These are phyloP conservation scores for Coptotermes formosanus DNA, from an alignment of 1,140 invertebrate genomes.

Conservation along the genomic window DNA sequence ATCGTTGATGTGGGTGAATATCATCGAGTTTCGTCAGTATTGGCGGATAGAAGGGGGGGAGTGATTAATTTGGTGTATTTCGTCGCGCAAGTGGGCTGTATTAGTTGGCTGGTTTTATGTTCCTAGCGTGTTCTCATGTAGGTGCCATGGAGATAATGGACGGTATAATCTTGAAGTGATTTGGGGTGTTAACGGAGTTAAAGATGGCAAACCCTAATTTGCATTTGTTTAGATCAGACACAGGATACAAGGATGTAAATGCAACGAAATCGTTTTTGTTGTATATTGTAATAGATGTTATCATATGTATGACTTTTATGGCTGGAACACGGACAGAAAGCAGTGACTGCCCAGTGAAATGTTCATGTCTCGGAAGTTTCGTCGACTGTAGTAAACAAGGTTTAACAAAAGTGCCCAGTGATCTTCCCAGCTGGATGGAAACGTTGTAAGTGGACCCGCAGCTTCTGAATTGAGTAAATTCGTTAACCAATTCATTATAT, in stretches of 20 bases:
- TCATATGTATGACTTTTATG: not conserved
- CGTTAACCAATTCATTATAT: not conserved
- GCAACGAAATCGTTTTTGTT: not conserved
- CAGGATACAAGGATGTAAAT: not conserved
- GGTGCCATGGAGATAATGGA: not conserved
- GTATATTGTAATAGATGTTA: not conserved
- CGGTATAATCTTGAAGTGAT: not conserved
- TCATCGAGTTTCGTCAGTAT: not conserved
- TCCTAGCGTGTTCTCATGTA: not conserved
- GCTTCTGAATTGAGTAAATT: too few species aligned
- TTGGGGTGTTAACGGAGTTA: not conserved
- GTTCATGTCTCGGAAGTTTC: slow-evolving; percentile 14
- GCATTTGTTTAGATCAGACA: not conserved
- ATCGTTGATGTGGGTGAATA: not conserved
- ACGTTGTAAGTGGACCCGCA: not conserved
- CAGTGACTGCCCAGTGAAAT: not conserved
- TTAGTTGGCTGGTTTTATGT: not conserved
- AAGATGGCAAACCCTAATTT: not conserved
- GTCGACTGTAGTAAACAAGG: slow-evolving; percentile 23
- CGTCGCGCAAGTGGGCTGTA: not conserved
- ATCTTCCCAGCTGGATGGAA: slow-evolving; percentile 5
- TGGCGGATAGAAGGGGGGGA: not conserved
- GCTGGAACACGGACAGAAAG: slow-evolving; percentile 17
- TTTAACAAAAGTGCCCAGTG: not conserved
- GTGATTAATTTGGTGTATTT: not conserved